Percentiles rank a stretch among this genome's conserved stretches.
Evolutionary conservation across 2,888 invertebrate species (phyloP).

Genomic region (Rhorus exstirpatorius): DNA sequence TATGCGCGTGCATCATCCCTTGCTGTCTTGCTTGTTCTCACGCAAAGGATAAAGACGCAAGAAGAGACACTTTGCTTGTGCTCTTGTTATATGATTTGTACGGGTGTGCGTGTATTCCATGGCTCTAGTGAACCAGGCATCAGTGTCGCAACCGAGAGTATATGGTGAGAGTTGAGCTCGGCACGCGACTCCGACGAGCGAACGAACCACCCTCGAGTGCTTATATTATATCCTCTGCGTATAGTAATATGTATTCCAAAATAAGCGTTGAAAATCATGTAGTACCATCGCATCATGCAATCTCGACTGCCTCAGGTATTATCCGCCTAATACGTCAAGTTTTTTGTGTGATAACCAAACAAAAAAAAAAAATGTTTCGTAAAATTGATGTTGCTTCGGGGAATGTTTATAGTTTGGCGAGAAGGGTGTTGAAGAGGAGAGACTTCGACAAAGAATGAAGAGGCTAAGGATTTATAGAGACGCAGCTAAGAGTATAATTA

Average conservation of each 20-base stretch:
- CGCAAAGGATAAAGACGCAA: slow-evolving; percentile 19
- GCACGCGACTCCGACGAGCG: slow-evolving; percentile 48
- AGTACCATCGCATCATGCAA: slow-evolving; percentile 15
- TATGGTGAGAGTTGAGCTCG: slow-evolving; percentile 39
- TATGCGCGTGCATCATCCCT: neutral
- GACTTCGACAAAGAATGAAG: too few relatives aligned
- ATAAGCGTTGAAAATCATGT: slow-evolving; percentile 43
- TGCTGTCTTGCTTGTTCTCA: slow-evolving; percentile 25
- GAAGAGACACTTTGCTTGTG: slow-evolving; percentile 37
- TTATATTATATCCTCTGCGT: neutral
- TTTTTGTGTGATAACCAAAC: neutral
- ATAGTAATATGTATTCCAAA: slow-evolving; percentile 32
- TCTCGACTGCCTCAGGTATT: slow-evolving; percentile 26
- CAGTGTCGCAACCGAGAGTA: slow-evolving; percentile 20
- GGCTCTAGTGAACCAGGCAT: slow-evolving; percentile 11
- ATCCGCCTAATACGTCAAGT: slow-evolving; percentile 20
- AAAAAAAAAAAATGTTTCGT: slow-evolving; percentile 22
- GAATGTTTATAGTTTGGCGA: neutral
- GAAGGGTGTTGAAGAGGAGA: too few relatives aligned
- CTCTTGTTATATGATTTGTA: slow-evolving; percentile 32
- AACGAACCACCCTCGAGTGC: slow-evolving; percentile 37
- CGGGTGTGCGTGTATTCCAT: slow-evolving; percentile 25
- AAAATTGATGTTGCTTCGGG: neutral
- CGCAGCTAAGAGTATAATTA: too few relatives aligned
- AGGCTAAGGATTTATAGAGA: too few relatives aligned